Conservation (phyloP, 2,888 invertebrate genomes). For the Ennomos erosarius region DNA sequence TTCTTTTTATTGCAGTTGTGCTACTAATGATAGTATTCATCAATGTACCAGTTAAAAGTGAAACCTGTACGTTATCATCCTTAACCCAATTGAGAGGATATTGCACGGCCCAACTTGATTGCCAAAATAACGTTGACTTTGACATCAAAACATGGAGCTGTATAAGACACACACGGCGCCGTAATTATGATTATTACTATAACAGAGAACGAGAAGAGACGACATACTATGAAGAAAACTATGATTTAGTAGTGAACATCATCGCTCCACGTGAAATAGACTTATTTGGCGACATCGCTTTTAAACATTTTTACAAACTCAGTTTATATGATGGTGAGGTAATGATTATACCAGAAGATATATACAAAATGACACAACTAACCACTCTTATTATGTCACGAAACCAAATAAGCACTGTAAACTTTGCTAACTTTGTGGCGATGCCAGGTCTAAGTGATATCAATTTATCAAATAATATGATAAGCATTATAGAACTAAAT, state of each 20-base stretch:
- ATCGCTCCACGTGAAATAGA: not conserved
- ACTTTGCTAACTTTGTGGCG: conserved; percentile 12
- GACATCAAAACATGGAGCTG: conserved; percentile 17
- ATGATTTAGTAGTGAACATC: conserved; percentile 12
- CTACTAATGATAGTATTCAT: not conserved
- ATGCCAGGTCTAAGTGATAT: conserved; percentile 5
- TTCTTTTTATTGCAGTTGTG: conserved; percentile 6
- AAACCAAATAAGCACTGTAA: conserved; percentile 9
- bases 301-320: conserved; percentile 6
- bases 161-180: conserved; percentile 2
- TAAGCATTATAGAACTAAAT: conserved; percentile 8
- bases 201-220: not conserved
- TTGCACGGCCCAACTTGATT: conserved; percentile 17
- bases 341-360: conserved; percentile 8
- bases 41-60: not conserved
- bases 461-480: conserved; percentile 10
- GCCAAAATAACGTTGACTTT: conserved; percentile 5
- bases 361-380: conserved; percentile 12
- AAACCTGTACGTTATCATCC: not conserved
- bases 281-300: not conserved
- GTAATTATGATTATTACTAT: not conserved
- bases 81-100: not conserved
- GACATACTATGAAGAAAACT: conserved; percentile 10
- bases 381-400: conserved; percentile 9
- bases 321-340: conserved; percentile 8